phyloP scores from a whole-genome alignment of 2,888 invertebrate species.

The Hypercompe scribonia region DNA sequence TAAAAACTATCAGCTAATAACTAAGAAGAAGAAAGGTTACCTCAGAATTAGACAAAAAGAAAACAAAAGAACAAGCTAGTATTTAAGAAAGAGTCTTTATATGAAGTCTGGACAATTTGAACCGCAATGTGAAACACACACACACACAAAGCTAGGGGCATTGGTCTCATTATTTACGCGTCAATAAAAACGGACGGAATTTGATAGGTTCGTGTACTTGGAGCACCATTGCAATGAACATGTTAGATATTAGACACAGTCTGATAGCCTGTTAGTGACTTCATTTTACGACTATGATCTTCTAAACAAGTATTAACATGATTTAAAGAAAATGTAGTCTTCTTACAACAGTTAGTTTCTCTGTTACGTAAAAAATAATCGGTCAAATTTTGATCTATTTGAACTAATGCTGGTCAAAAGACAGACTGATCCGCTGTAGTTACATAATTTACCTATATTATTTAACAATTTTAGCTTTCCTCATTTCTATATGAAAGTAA shows the following conservation, averaged over 20 bases:
- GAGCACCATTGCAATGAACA: not conserved
- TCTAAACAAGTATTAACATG: not conserved
- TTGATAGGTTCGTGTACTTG: not conserved
- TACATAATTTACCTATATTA: no score
- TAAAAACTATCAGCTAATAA: no score
- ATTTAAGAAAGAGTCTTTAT: not conserved
- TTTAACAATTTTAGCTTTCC: no score
- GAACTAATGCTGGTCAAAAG: no score
- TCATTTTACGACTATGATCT: not conserved
- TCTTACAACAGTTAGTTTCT: not conserved
- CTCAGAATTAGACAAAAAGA: not conserved
- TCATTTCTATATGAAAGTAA: no score
- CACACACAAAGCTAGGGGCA: slow-evolving; percentile 1
- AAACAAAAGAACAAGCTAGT: not conserved
- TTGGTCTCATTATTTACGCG: slow-evolving; percentile 16
- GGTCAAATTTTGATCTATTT: no score
- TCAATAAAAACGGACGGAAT: not conserved
- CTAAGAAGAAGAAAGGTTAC: no score
- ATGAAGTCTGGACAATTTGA: not conserved
- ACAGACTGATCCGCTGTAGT: no score
- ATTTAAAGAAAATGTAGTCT: not conserved
- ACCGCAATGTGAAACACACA: slow-evolving; percentile 2
- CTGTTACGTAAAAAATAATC: no score
- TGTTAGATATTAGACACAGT: not conserved
- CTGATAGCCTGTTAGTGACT: not conserved